These are phyloP conservation scores for Dermochelys coriacea DNA, from an alignment of 2,797 vertebrate genomes.

Conservation along the genomic window DNA sequence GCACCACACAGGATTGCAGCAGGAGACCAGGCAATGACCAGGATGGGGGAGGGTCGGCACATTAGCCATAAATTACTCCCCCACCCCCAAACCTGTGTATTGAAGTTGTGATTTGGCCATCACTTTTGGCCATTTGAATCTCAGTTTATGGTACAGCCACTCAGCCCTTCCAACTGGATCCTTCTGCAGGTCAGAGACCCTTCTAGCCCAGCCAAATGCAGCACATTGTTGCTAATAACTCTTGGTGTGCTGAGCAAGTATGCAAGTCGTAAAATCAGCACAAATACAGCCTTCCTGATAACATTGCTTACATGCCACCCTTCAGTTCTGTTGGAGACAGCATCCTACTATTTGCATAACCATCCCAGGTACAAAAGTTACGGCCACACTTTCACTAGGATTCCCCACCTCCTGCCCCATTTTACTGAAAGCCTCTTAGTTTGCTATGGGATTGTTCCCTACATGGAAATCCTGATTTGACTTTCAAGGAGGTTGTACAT, in stretches of 20 bases:
- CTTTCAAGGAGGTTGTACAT: no score
- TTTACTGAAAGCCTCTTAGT: no score
- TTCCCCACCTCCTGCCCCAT: no score
- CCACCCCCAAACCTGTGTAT: no score
- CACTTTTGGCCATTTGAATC: neutral
- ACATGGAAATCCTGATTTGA: no score
- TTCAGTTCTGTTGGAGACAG: neutral
- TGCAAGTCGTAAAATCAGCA: neutral
- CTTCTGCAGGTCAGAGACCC: neutral
- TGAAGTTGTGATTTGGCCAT: neutral
- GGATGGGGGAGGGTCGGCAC: neutral
- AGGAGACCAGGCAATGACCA: accelerated
- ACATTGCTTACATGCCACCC: no score
- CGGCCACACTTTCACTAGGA: no score
- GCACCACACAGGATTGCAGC: neutral
- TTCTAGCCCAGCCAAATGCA: neutral
- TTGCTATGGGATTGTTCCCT: no score
- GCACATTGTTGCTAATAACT: accelerated
- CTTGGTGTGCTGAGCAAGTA: accelerated
- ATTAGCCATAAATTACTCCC: neutral
- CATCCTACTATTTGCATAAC: neutral
- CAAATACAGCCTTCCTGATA: accelerated
- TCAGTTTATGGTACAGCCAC: neutral
- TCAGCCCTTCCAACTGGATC: neutral
- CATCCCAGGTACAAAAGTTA: no score